phyloP scores from a whole-genome alignment of 2,113 vertebrate species.

The Sminthopsis crassicaudata region DNA sequence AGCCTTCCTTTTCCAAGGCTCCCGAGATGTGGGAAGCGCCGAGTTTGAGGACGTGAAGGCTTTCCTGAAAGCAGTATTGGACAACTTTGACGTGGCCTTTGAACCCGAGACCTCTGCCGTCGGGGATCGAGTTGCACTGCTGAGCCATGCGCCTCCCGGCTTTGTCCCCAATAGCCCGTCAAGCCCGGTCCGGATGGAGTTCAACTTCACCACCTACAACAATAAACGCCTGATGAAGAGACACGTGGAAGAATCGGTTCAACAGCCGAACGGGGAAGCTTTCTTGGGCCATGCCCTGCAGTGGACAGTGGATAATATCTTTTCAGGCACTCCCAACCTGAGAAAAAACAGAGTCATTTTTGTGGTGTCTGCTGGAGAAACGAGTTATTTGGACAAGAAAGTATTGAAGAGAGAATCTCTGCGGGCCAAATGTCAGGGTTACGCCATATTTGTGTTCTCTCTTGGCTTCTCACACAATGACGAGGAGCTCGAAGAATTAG shows the following conservation, averaged over 20 bases:
- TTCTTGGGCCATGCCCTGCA: slow-evolving; percentile 73
- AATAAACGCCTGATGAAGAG: slow-evolving; percentile 74
- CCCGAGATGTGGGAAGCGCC: slow-evolving; percentile 61
- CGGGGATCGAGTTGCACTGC: slow-evolving; percentile 80
- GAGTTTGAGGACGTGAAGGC: slow-evolving; percentile 76
- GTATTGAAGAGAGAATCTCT: slow-evolving; percentile 72
- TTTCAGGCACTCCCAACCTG: slow-evolving; percentile 59
- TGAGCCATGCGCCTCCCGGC: slow-evolving; percentile 71
- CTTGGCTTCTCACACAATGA: slow-evolving; percentile 75
- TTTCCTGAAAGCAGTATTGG: slow-evolving; percentile 75
- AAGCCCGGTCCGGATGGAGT: slow-evolving; percentile 76
- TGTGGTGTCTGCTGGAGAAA: slow-evolving; percentile 79
- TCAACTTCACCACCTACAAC: slow-evolving; percentile 76
- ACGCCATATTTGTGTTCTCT: slow-evolving; percentile 80
- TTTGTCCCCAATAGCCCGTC: slow-evolving; percentile 42
- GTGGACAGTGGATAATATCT: slow-evolving; percentile 80
- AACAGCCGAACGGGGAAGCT: slow-evolving; percentile 64
- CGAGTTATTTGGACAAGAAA: slow-evolving; percentile 72
- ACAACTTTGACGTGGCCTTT: slow-evolving; percentile 73
- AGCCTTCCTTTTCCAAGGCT: slow-evolving; percentile 80
- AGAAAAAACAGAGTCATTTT: slow-evolving; percentile 80
- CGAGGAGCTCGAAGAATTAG: slow-evolving; percentile 76
- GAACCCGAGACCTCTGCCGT: slow-evolving; percentile 62
- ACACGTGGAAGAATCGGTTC: slow-evolving; percentile 61
- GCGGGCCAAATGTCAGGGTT: slow-evolving; percentile 83